Conservation (phyloP, 2,888 invertebrate genomes). For the Abrostola tripartita region DNA sequence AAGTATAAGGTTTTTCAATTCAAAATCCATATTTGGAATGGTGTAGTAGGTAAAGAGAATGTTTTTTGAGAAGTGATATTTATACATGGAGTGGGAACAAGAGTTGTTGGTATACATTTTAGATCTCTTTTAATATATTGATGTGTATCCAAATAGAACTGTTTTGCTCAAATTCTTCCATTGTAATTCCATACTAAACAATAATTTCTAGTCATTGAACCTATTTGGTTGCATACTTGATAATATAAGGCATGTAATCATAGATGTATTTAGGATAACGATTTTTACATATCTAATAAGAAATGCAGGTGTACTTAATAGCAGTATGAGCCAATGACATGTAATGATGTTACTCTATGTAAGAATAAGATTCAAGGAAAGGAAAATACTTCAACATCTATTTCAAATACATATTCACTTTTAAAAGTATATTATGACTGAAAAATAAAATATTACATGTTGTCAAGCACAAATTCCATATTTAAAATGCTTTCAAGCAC, state of each 20-base stretch:
- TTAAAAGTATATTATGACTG: slow-evolving; percentile 23
- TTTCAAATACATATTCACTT: slow-evolving; percentile 2
- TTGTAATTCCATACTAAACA: slow-evolving; percentile 53
- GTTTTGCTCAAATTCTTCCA: slow-evolving; percentile 68
- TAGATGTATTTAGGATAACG: slow-evolving; percentile 45
- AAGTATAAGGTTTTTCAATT: slow-evolving; percentile 32
- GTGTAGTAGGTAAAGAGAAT: slow-evolving; percentile 21
- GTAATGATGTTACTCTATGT: slow-evolving; percentile 31
- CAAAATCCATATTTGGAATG: slow-evolving; percentile 41
- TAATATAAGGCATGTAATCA: slow-evolving; percentile 47
- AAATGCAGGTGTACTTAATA: slow-evolving; percentile 19
- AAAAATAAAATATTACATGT: slow-evolving; percentile 24
- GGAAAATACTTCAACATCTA: not conserved
- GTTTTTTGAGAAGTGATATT: slow-evolving; percentile 57
- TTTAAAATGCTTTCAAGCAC: slow-evolving; percentile 32
- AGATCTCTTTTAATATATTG: slow-evolving; percentile 43
- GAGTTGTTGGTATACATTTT: slow-evolving; percentile 51
- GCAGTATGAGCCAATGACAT: slow-evolving; percentile 4
- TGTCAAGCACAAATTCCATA: slow-evolving; percentile 36
- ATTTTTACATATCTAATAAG: slow-evolving; percentile 52
- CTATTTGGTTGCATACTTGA: slow-evolving; percentile 48
- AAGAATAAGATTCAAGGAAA: not conserved
- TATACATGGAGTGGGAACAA: slow-evolving; percentile 60
- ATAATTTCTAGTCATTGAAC: slow-evolving; percentile 59
- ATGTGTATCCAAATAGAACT: slow-evolving; percentile 43